A percentile compares a stretch with the other conserved stretches of the same genome.
phyloP scores from a whole-genome alignment of 2,888 invertebrate genomes.

The Venustoraphidia nigricollis region DNA sequence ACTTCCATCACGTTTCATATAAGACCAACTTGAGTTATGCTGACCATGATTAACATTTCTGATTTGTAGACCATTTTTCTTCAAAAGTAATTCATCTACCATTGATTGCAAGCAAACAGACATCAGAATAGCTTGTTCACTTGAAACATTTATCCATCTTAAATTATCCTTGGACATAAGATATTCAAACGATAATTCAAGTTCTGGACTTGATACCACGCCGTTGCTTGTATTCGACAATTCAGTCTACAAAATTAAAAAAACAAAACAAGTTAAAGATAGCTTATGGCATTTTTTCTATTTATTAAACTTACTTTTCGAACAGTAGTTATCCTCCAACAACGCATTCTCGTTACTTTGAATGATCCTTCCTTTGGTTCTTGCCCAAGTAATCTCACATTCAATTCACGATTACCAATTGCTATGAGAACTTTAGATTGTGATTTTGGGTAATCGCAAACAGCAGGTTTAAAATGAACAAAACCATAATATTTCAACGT shows the following conservation, averaged over 20 bases:
- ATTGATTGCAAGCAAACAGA: conserved; percentile 90
- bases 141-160: conserved; percentile 85
- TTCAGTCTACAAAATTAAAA: conserved; percentile 14
- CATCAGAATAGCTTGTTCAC: conserved; percentile 87
- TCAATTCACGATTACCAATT: conserved; percentile 76
- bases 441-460: conserved; percentile 60
- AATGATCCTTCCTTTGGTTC: conserved; percentile 63
- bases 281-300: conserved; percentile 5
- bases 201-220: conserved; percentile 24
- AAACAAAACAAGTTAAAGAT: not conserved
- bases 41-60: conserved; percentile 21
- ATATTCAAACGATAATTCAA: conserved; percentile 91
- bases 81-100: conserved; percentile 81
- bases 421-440: conserved; percentile 55
- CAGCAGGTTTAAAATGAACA: conserved; percentile 60
- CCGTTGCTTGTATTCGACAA: not conserved
- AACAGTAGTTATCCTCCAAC: conserved; percentile 88
- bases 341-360: conserved; percentile 90
- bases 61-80: conserved; percentile 45
- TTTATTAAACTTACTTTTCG: conserved; percentile 40
- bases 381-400: conserved; percentile 40
- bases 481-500: conserved; percentile 81
- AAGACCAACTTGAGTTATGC: conserved; percentile 43
- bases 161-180: conserved; percentile 80
- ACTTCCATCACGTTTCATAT: conserved; percentile 59